Conservation (phyloP, 2,888 invertebrate species). For the Syrphus vitripennis region DNA sequence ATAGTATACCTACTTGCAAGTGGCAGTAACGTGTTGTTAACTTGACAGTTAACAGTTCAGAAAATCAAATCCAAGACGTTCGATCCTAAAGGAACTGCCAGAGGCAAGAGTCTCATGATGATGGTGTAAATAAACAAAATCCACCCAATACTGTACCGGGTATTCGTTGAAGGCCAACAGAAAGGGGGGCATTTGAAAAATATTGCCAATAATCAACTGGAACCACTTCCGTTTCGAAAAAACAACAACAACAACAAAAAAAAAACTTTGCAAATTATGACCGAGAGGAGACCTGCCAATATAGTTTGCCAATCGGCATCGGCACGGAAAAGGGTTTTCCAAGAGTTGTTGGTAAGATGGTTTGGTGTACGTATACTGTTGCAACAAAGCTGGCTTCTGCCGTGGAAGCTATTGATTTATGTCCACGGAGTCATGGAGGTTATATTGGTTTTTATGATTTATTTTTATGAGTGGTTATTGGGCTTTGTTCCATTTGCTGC, state of each 20-base stretch:
- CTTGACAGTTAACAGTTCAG: conserved; percentile 54
- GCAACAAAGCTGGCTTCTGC: conserved; percentile 38
- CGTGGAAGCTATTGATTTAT: conserved; percentile 62
- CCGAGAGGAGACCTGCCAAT: conserved; percentile 45
- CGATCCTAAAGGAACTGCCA: conserved; percentile 6
- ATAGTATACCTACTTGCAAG: too few relatives aligned
- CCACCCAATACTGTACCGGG: background rate
- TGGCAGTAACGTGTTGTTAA: conserved; percentile 26
- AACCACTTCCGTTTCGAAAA: conserved; percentile 62
- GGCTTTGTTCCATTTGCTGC: conserved; percentile 32
- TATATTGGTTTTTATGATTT: conserved; percentile 68
- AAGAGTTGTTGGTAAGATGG: background rate
- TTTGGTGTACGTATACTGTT: background rate
- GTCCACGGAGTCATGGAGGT: conserved; percentile 48
- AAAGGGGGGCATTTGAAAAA: conserved; percentile 5
- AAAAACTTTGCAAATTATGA: conserved; percentile 60
- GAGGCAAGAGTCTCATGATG: background rate
- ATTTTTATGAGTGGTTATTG: conserved; percentile 67
- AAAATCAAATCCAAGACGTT: conserved; percentile 38
- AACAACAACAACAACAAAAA: background rate
- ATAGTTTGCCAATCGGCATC: conserved; percentile 37
- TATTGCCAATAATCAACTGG: conserved; percentile 68
- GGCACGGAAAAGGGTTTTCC: conserved; percentile 28
- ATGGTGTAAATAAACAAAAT: conserved; percentile 58
- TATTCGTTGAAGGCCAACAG: background rate